phyloP scores from a whole-genome alignment of 2,113 vertebrate species.

The Nothocercus nigrocapillus region DNA sequence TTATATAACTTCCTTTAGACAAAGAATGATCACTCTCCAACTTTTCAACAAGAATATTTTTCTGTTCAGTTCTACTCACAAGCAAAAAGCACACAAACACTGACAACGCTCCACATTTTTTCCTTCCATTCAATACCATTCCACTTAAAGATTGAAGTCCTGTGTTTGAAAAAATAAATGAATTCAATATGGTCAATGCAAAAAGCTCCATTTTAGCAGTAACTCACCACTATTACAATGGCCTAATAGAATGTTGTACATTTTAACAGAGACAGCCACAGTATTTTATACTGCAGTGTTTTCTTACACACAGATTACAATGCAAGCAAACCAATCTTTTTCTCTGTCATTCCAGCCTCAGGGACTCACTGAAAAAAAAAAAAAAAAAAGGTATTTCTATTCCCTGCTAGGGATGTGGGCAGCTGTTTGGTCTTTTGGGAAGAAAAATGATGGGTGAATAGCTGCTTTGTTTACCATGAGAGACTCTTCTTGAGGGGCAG shows the following conservation, averaged over 20 bases:
- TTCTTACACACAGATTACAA: neutral
- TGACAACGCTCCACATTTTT: neutral
- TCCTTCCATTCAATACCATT: neutral
- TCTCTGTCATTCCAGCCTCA: constrained; percentile 1
- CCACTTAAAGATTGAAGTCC: neutral
- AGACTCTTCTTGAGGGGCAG: neutral
- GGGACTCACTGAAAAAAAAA: neutral
- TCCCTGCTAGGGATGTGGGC: constrained; percentile 13
- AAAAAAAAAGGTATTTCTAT: neutral
- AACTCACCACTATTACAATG: neutral
- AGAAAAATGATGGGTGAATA: constrained; percentile 39
- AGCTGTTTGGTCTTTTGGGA: neutral
- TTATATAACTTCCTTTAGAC: neutral
- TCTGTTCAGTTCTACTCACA: neutral
- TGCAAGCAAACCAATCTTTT: constrained; percentile 3
- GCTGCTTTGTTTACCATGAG: constrained; percentile 29
- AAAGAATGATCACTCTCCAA: neutral
- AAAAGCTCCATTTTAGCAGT: neutral
- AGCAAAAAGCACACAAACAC: neutral
- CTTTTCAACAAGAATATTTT: neutral
- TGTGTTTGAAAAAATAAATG: neutral
- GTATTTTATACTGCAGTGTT: neutral
- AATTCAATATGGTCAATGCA: neutral
- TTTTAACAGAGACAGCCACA: neutral
- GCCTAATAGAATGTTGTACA: neutral